Evolutionary conservation across 2,888 invertebrate species (phyloP).

Genomic region (Sphecodes monilicornis): DNA sequence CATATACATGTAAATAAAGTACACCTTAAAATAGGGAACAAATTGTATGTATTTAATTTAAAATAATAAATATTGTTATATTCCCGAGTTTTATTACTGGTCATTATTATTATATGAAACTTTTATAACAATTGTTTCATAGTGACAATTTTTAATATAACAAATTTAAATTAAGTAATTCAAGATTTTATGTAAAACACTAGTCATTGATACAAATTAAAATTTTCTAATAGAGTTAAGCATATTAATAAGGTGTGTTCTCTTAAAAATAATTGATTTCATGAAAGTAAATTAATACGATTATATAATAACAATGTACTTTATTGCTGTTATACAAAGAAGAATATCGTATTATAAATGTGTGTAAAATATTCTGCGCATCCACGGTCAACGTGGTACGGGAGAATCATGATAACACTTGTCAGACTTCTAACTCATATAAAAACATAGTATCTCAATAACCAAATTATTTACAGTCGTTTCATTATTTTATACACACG

Average conservation of each 20-base stretch:
- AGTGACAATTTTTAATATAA: not conserved
- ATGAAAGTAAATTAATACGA: slow-evolving; percentile 15
- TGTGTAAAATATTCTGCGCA: slow-evolving; percentile 45
- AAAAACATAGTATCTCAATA: slow-evolving; percentile 45
- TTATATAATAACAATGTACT: slow-evolving; percentile 65
- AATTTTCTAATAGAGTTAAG: too few species aligned
- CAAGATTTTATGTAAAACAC: too few species aligned
- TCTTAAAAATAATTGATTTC: not conserved
- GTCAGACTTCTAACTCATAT: slow-evolving; percentile 47
- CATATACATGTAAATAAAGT: slow-evolving; percentile 86
- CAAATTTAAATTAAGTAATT: too few species aligned
- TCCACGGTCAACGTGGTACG: slow-evolving; percentile 65
- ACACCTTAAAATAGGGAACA: slow-evolving; percentile 91
- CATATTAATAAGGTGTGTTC: too few species aligned
- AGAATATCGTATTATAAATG: slow-evolving; percentile 58
- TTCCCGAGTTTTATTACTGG: not conserved
- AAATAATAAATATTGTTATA: slow-evolving; percentile 70
- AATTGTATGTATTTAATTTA: slow-evolving; percentile 87
- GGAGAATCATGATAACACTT: slow-evolving; percentile 38
- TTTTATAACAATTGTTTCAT: not conserved
- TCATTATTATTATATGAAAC: not conserved
- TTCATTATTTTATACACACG: slow-evolving; percentile 41
- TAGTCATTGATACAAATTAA: too few species aligned
- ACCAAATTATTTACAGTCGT: slow-evolving; percentile 62
- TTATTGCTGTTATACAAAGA: slow-evolving; percentile 57